Percentiles rank a stretch among this genome's conserved stretches.
Evolutionary conservation across 1,140 invertebrate species (phyloP).

Genomic region (Doryteuthis pealeii): DNA sequence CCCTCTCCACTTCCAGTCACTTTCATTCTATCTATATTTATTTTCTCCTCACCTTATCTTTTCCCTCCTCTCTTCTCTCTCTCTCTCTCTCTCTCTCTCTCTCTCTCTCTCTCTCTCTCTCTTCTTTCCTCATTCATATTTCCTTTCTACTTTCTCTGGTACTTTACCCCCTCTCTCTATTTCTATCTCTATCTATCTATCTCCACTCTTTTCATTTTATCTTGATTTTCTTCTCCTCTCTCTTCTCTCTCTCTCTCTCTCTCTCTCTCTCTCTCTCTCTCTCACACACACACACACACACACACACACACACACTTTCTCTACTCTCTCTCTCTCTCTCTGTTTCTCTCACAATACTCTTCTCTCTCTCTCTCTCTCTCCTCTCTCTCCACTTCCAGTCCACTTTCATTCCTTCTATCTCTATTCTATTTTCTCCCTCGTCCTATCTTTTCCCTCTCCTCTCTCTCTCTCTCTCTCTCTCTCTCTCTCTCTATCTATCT

Average conservation of each 20-base stretch:
- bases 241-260: not conserved
- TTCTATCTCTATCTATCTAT: not conserved
- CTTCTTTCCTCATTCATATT: not conserved
- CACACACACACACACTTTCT: too few relatives aligned
- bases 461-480: too few relatives aligned
- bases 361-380: too few relatives aligned
- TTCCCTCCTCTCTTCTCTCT: not conserved
- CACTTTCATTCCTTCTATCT: too few relatives aligned
- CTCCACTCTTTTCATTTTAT: not conserved
- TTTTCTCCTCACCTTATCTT: not conserved
- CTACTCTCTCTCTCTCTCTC: too few relatives aligned
- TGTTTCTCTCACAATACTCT: too few relatives aligned
- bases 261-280: not conserved
- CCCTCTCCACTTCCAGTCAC: rapidly evolving
- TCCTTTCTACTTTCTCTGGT: not conserved
- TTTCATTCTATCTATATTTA: not conserved
- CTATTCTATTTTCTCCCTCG: too few relatives aligned
- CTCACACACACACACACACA: not conserved
- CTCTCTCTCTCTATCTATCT: too few relatives aligned
- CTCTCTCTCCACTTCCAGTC: too few relatives aligned
- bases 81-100: not conserved
- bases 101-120: not conserved
- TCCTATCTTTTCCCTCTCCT: too few relatives aligned
- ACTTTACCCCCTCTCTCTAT: not conserved
- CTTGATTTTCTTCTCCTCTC: not conserved